Conservation (phyloP, 2,797 vertebrate species). For the Pachyuromys duprasi region DNA sequence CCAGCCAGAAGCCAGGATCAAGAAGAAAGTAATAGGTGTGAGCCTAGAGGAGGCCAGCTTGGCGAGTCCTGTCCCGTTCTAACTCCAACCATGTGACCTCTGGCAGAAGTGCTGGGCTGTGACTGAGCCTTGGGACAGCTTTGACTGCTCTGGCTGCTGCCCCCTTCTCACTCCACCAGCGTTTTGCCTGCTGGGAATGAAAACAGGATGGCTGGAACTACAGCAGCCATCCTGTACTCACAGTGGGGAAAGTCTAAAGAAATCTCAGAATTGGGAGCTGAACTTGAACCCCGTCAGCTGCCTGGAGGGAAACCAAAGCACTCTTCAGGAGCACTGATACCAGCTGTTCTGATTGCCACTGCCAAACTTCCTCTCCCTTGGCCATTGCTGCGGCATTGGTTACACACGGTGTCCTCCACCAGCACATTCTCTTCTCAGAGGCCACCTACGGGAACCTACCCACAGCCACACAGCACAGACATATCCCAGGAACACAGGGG, state of each 20-base stretch:
- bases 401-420: background rate
- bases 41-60: background rate
- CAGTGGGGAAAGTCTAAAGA: background rate
- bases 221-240: background rate
- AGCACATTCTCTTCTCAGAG: no score
- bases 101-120: background rate
- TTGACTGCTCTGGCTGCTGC: background rate
- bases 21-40: background rate
- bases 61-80: background rate
- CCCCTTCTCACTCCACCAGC: background rate
- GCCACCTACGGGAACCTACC: background rate
- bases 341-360: background rate
- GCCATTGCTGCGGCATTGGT: background rate
- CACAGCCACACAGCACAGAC: background rate
- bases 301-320: background rate
- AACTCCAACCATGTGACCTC: background rate
- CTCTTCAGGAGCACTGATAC: background rate
- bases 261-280: background rate
- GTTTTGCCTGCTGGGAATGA: background rate
- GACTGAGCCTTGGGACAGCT: background rate
- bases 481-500: background rate
- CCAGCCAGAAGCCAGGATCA: background rate
- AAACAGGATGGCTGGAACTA: background rate
- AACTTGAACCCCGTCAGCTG: background rate
- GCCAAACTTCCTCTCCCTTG: background rate